phyloP scores from a whole-genome alignment of 1,140 invertebrate species.

The Eufriesea mexicana region DNA sequence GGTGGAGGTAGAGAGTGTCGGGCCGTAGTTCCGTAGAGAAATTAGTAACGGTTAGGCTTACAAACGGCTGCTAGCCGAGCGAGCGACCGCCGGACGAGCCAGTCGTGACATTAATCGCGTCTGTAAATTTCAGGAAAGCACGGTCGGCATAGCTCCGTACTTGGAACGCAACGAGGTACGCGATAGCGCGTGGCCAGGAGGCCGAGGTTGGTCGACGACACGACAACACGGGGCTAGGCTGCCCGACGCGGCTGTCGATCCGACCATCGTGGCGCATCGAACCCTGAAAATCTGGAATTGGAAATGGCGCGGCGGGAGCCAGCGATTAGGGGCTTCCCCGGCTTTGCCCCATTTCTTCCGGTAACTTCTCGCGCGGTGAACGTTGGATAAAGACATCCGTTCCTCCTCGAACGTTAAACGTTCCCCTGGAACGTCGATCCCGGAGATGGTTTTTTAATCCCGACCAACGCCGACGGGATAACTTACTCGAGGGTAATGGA shows the following conservation, averaged over 20 bases:
- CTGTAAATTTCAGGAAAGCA: constrained; percentile 75
- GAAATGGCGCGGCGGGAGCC: constrained; percentile 15
- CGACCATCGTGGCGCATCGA: constrained; percentile 33
- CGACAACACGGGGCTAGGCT: not conserved
- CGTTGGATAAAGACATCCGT: constrained; percentile 41
- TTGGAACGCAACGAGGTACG: constrained; percentile 46
- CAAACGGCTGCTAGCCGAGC: constrained; percentile 59
- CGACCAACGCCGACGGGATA: constrained; percentile 10
- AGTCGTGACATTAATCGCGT: constrained; percentile 75
- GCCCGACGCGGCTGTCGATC: constrained; percentile 21
- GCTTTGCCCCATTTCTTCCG: constrained; percentile 36
- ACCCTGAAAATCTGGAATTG: constrained; percentile 44
- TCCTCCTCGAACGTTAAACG: constrained; percentile 1
- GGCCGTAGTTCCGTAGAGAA: constrained; percentile 74
- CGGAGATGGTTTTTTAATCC: constrained; percentile 47
- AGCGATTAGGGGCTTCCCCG: constrained; percentile 30
- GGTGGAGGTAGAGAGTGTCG: constrained; percentile 49
- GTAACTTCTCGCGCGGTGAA: constrained; percentile 2
- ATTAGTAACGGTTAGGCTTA: constrained; percentile 78
- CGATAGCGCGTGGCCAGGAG: not conserved
- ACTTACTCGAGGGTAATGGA: constrained; percentile 32
- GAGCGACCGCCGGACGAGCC: constrained; percentile 56
- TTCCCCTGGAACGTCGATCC: constrained; percentile 25
- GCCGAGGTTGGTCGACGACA: not conserved
- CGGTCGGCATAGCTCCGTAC: constrained; percentile 57